Evolutionary conservation across 1,140 invertebrate species (phyloP).

Genomic region (Gonioctena quinquepunctata): DNA sequence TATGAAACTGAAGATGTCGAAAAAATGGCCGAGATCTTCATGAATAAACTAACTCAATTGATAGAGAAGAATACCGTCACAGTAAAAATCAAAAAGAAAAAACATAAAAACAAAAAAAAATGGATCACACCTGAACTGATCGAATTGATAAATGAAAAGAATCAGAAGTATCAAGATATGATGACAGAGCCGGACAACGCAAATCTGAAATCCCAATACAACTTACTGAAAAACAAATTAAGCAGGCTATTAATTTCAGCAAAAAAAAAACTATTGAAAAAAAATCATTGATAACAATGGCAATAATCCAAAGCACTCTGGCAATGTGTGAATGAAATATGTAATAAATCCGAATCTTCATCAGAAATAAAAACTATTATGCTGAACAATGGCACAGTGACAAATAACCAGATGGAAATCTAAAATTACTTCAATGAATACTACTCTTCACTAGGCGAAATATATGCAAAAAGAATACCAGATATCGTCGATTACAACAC

Average conservation of each 20-base stretch:
- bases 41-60: not conserved
- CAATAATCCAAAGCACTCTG: not conserved
- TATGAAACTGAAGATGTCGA: not conserved
- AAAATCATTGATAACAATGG: not conserved
- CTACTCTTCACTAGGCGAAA: too few species aligned
- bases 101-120: not conserved
- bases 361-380: not conserved
- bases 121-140: slow-evolving; percentile 6
- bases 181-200: not conserved
- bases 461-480: too few species aligned
- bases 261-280: slow-evolving; percentile 7
- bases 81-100: slow-evolving; percentile 13
- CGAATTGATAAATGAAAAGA: not conserved
- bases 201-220: not conserved
- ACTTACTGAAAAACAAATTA: not conserved
- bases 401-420: not conserved
- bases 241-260: not conserved
- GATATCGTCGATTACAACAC: too few species aligned
- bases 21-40: not conserved
- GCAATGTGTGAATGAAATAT: slow-evolving; percentile 1
- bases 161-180: slow-evolving; percentile 9
- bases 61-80: not conserved
- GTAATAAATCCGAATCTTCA: not conserved
- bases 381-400: not conserved
- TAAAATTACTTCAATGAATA: too few species aligned